Conservation (phyloP, 2,888 invertebrate genomes). For the Pristionchus mayeri region DNA sequence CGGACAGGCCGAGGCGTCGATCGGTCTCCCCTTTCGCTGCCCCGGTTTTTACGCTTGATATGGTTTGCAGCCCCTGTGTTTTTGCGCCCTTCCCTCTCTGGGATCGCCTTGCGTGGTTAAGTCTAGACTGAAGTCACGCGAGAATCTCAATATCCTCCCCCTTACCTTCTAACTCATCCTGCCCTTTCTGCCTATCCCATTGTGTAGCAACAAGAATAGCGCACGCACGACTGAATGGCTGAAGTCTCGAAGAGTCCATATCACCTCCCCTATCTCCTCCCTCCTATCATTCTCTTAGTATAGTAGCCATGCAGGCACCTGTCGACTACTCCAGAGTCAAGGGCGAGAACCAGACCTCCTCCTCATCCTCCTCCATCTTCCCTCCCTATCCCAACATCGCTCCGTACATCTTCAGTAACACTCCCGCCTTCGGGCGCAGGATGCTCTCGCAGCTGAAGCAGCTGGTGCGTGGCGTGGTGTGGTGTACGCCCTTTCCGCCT, state of each 20-base stretch:
- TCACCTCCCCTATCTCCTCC: conserved; percentile 13
- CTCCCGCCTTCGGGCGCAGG: neutral
- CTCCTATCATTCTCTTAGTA: neutral
- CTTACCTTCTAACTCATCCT: neutral
- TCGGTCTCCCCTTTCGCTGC: conserved; percentile 3
- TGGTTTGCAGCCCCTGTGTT: neutral
- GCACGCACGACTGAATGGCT: neutral
- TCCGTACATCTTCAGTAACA: neutral
- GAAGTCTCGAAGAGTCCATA: conserved; percentile 9
- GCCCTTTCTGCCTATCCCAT: conserved; percentile 6
- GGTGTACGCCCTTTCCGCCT: neutral
- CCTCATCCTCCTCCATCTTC: neutral
- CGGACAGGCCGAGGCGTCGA: neutral
- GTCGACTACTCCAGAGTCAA: neutral
- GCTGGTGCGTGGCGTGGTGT: neutral
- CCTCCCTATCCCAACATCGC: neutral
- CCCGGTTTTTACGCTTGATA: conserved; percentile 39
- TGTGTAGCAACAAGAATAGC: conserved; percentile 15
- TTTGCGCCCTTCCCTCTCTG: neutral
- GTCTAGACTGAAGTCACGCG: neutral
- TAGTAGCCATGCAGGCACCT: neutral
- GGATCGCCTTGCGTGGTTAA: neutral
- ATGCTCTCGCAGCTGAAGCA: too few species aligned
- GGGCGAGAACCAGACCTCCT: neutral
- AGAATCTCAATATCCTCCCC: neutral